Conservation (phyloP, 2,888 invertebrate species). For the Empis stercorea region DNA sequence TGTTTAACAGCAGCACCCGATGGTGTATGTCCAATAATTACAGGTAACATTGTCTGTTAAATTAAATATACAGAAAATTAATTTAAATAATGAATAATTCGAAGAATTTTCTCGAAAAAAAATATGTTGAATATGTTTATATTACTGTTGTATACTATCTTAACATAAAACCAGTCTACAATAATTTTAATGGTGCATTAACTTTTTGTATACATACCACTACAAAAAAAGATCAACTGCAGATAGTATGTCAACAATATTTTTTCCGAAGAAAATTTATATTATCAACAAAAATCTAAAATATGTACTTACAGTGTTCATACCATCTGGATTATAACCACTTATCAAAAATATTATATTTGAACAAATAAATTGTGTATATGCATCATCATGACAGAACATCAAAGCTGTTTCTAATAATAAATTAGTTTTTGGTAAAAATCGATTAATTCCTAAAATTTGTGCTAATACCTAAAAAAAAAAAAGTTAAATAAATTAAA, state of each 20-base stretch:
- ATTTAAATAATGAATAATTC: not conserved
- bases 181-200: too few species aligned
- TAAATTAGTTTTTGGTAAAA: slow-evolving; percentile 41
- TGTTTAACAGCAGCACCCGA: slow-evolving; percentile 31
- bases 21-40: slow-evolving; percentile 51
- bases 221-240: not conserved
- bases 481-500: slow-evolving; percentile 23
- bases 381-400: slow-evolving; percentile 38
- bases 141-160: too few species aligned
- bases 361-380: slow-evolving; percentile 42
- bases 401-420: slow-evolving; percentile 34
- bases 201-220: too few species aligned
- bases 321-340: slow-evolving; percentile 31
- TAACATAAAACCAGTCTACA: too few species aligned
- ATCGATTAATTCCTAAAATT: slow-evolving; percentile 34
- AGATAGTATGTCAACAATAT: too few species aligned
- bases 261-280: too few species aligned
- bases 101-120: not conserved
- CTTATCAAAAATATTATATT: slow-evolving; percentile 42
- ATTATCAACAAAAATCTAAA: too few species aligned
- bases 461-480: slow-evolving; percentile 34
- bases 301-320: slow-evolving; percentile 32
- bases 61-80: slow-evolving; percentile 15
- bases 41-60: slow-evolving; percentile 30
- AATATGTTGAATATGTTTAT: too few species aligned